Evolutionary conservation across 1,140 invertebrate species (phyloP).

Genomic region (Drosophila erecta): DNA sequence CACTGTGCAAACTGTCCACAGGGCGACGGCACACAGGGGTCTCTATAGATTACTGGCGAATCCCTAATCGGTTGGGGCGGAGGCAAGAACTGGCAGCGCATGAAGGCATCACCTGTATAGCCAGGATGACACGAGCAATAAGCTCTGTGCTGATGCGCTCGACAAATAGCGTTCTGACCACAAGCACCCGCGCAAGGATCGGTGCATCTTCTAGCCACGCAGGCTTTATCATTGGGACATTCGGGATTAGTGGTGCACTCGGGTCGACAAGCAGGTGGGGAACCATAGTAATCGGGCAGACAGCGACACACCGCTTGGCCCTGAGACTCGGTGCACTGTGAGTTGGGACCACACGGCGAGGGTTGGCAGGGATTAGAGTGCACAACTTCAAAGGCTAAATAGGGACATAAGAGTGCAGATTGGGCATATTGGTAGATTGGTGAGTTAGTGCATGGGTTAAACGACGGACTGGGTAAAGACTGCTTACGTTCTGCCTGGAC

Average conservation of each 20-base stretch:
- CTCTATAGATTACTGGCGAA: constrained; percentile 86
- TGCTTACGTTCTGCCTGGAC: constrained; percentile 85
- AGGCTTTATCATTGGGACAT: constrained; percentile 91
- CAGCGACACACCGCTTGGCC: constrained; percentile 89
- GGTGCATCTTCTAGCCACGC: constrained; percentile 91
- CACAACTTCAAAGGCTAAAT: constrained; percentile 70
- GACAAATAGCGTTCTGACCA: constrained; percentile 93
- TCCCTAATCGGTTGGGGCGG: constrained; percentile 84
- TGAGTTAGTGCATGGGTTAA: constrained; percentile 79
- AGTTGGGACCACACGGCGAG: constrained; percentile 91
- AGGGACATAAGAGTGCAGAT: constrained; percentile 35
- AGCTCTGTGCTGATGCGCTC: constrained; percentile 91
- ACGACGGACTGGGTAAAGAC: constrained; percentile 1
- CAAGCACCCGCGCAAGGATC: constrained; percentile 93
- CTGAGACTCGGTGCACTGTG: constrained; percentile 88
- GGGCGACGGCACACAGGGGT: constrained; percentile 90
- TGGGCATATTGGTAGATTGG: constrained; percentile 33
- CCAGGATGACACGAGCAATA: constrained; percentile 91
- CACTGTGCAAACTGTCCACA: constrained; percentile 88
- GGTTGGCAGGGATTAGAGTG: constrained; percentile 87
- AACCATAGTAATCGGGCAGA: constrained; percentile 88
- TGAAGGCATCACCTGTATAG: constrained; percentile 91
- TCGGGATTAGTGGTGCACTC: constrained; percentile 94
- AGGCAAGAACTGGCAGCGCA: constrained; percentile 87
- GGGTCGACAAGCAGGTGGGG: constrained; percentile 91